Percentiles rank a stretch among this genome's conserved stretches.
phyloP scores from a whole-genome alignment of 2,797 vertebrate species.

The Darevskia nairensis region DNA sequence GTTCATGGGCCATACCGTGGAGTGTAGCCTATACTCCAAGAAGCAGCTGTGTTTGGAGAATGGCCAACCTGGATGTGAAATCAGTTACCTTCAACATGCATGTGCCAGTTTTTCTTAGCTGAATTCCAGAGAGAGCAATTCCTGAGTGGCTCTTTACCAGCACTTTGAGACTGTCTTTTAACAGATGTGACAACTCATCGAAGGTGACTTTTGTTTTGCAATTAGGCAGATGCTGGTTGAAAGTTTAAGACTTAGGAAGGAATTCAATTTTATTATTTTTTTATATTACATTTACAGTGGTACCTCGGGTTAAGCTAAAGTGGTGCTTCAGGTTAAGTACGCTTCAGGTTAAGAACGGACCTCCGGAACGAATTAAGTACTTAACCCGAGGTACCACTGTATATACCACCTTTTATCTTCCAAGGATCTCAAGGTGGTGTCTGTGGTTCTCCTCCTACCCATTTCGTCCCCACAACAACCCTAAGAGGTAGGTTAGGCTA shows the following conservation, averaged over 20 bases:
- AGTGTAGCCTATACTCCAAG: not conserved
- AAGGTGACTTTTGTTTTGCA: not conserved
- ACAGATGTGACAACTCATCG: constrained; percentile 1
- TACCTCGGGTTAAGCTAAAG: too few relatives aligned
- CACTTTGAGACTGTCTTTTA: not conserved
- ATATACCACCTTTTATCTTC: too few relatives aligned
- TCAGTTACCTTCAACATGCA: not conserved
- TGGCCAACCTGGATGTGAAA: not conserved
- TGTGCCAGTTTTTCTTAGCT: not conserved
- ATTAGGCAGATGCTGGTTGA: not conserved
- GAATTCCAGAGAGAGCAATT: not conserved
- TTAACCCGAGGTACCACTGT: too few relatives aligned
- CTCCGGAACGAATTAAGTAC: too few relatives aligned
- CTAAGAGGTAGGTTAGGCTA: too few relatives aligned
- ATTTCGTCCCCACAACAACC: too few relatives aligned
- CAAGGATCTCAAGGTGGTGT: too few relatives aligned
- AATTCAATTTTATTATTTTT: too few relatives aligned
- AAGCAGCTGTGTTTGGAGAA: not conserved
- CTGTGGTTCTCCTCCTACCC: too few relatives aligned
- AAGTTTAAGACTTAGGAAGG: not conserved
- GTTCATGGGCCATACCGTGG: not conserved
- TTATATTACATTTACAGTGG: too few relatives aligned
- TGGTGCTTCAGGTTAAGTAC: too few relatives aligned
- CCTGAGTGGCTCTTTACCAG: not conserved
- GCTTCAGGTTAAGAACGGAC: too few relatives aligned